Conservation (phyloP, 2,888 invertebrate genomes). For the Nephrotoma guestfalica region DNA sequence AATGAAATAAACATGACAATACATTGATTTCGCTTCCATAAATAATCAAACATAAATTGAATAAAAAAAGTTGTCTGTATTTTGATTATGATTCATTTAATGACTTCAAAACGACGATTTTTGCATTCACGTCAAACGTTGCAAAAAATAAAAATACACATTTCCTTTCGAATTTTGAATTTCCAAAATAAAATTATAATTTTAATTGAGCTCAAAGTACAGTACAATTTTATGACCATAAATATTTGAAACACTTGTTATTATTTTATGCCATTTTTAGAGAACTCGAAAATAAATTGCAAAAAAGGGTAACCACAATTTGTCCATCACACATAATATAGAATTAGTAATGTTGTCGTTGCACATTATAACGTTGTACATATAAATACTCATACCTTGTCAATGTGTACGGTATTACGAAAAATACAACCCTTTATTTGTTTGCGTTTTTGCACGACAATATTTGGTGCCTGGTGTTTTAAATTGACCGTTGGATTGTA, state of each 20-base stretch:
- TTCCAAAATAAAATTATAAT: neutral
- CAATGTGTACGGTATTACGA: neutral
- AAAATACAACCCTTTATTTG: neutral
- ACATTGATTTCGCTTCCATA: neutral
- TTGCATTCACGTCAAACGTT: neutral
- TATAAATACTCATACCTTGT: neutral
- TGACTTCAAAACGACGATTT: neutral
- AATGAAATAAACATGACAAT: neutral
- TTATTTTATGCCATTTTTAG: neutral
- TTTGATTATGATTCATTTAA: neutral
- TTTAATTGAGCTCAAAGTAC: constrained; percentile 3
- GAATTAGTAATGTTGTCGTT: neutral
- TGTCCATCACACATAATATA: neutral
- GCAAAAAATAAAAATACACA: neutral
- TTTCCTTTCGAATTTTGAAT: neutral
- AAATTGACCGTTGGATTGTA: neutral
- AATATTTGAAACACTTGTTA: neutral
- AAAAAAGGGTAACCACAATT: neutral
- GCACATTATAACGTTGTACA: neutral
- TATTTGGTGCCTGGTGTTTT: neutral
- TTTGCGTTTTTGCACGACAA: neutral
- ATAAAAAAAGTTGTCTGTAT: neutral
- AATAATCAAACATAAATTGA: neutral
- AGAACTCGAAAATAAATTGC: neutral
- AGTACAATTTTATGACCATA: constrained; percentile 1